These are phyloP conservation scores for Eilema caniola DNA, from an alignment of 2,888 invertebrate genomes.

Conservation along the genomic window DNA sequence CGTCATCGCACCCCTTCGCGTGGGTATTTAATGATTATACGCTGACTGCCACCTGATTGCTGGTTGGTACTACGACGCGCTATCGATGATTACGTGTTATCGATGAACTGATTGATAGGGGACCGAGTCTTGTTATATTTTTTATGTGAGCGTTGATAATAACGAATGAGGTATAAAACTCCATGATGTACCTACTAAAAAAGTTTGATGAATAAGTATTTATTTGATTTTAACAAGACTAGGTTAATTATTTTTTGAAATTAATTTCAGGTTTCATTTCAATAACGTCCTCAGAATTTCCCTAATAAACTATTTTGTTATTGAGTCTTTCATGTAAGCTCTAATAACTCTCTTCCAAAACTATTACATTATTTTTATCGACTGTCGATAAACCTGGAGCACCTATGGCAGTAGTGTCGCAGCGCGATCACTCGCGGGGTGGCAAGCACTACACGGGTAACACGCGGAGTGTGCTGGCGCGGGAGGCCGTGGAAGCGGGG, in stretches of 20 bases:
- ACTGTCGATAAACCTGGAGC: conserved; percentile 68
- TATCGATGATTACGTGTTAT: conserved; percentile 73
- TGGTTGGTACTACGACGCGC: conserved; percentile 65
- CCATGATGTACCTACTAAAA: neutral
- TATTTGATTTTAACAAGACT: too few relatives aligned
- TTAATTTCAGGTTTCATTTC: neutral
- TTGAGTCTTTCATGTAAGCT: neutral
- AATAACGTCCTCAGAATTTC: neutral
- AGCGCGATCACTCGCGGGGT: conserved; percentile 78
- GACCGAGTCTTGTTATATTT: conserved; percentile 23
- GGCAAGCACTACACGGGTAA: conserved; percentile 76
- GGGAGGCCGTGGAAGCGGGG: conserved; percentile 56
- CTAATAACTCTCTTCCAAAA: neutral
- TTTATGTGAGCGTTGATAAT: conserved; percentile 34
- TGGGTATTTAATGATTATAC: conserved; percentile 87
- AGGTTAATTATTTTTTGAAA: too few relatives aligned
- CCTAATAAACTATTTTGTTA: neutral
- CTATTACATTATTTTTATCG: conserved; percentile 53
- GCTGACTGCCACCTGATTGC: conserved; percentile 87
- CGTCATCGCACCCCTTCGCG: conserved; percentile 81
- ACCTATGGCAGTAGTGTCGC: conserved; percentile 56
- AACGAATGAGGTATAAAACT: conserved; percentile 3
- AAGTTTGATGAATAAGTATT: too few relatives aligned
- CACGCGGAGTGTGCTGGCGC: conserved; percentile 62
- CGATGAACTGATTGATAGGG: conserved; percentile 60